Conservation (phyloP, 2,797 vertebrate species). For the Eidolon dupreanum region DNA sequence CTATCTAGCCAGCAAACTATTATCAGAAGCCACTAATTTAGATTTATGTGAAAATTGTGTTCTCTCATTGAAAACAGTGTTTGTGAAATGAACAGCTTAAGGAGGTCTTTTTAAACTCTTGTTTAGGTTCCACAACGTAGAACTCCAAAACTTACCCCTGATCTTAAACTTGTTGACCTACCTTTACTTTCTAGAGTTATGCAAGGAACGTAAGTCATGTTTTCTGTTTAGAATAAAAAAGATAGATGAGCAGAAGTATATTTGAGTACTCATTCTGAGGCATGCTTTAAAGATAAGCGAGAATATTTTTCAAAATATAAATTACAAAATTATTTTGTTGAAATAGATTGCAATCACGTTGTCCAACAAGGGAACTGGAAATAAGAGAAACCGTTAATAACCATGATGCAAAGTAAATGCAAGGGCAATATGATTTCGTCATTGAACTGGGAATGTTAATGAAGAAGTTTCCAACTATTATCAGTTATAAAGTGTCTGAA, state of each 20-base stretch:
- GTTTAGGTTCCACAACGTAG: neutral
- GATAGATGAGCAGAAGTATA: neutral
- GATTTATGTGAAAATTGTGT: neutral
- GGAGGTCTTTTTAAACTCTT: neutral
- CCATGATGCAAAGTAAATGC: neutral
- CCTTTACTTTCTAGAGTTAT: neutral
- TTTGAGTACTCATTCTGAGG: neutral
- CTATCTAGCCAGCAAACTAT: neutral
- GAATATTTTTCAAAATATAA: neutral
- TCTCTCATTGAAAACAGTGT: neutral
- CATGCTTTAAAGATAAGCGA: neutral
- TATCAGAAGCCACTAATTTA: neutral
- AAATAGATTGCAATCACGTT: neutral
- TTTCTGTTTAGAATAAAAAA: slow-evolving; percentile 7
- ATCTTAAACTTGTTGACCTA: neutral
- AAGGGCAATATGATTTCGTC: neutral
- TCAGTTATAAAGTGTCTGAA: neutral
- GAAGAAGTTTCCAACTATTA: neutral
- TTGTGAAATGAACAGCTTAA: neutral
- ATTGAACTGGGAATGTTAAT: neutral
- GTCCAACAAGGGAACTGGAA: neutral
- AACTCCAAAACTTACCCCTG: neutral
- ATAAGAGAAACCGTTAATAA: neutral
- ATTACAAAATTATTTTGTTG: neutral
- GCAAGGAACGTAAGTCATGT: neutral